These are phyloP conservation scores for Morus bassanus DNA, from an alignment of 2,797 vertebrate species.

Conservation along the genomic window DNA sequence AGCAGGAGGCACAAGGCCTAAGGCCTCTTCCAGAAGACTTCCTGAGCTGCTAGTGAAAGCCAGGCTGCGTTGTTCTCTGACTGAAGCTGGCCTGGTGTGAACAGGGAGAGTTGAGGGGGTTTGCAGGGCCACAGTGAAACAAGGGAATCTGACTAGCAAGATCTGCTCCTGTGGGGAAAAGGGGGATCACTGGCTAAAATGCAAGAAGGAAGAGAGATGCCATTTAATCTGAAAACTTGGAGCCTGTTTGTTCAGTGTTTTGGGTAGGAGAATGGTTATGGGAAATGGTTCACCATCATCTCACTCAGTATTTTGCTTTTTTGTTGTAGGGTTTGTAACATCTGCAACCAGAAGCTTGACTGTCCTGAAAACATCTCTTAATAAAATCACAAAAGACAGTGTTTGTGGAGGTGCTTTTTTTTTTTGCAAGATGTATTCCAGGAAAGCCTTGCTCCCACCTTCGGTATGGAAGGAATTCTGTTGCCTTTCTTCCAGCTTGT, in stretches of 20 bases:
- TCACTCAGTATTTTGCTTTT: slow-evolving; percentile 31
- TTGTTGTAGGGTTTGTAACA: slow-evolving; percentile 65
- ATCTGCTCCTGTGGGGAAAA: not conserved
- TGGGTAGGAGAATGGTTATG: not conserved
- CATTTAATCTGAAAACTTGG: not conserved
- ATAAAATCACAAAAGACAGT: slow-evolving; percentile 73
- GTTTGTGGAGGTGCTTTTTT: not conserved
- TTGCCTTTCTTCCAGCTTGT: not conserved
- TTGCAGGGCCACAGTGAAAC: not conserved
- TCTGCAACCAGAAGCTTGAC: slow-evolving; percentile 43
- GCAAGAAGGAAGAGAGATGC: not conserved
- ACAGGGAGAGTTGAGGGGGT: not conserved
- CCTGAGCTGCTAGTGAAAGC: not conserved
- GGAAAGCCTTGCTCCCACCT: not conserved
- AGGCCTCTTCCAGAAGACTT: not conserved
- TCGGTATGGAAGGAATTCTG: not conserved
- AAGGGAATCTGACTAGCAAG: not conserved
- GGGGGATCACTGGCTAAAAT: not conserved
- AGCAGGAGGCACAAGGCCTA: not conserved
- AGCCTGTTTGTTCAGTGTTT: not conserved
- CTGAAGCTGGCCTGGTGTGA: not conserved
- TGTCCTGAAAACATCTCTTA: slow-evolving; percentile 66
- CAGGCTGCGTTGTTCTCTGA: not conserved
- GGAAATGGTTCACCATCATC: not conserved
- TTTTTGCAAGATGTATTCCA: not conserved